Conservation (phyloP, 1,140 invertebrate genomes). For the Ericerus pela region DNA sequence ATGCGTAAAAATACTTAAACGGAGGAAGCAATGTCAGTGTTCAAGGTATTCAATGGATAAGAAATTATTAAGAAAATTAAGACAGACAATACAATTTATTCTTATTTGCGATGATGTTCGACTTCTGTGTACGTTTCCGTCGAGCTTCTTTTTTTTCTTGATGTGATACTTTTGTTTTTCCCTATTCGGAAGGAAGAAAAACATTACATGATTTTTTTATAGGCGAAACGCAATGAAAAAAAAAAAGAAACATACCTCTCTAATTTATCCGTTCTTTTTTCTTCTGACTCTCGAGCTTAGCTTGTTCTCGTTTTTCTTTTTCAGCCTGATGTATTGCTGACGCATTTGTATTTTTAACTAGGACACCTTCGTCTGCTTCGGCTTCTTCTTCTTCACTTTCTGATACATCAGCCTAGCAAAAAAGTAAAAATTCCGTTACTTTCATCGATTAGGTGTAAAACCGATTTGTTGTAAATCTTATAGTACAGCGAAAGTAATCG, state of each 20-base stretch:
- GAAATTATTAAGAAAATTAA: too few relatives aligned
- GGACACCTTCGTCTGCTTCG: constrained; percentile 35
- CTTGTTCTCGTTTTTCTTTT: constrained; percentile 57
- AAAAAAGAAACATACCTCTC: constrained; percentile 45
- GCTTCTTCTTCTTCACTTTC: constrained; percentile 34
- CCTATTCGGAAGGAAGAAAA: constrained; percentile 35
- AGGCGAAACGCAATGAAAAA: neutral
- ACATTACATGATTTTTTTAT: neutral
- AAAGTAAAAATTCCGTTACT: too few relatives aligned
- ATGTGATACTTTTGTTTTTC: constrained; percentile 70
- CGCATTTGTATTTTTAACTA: constrained; percentile 64
- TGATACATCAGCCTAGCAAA: neutral
- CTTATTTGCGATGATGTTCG: constrained; percentile 61
- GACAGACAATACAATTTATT: constrained; percentile 20
- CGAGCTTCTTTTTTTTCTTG: constrained; percentile 63
- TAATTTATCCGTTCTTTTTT: constrained; percentile 82
- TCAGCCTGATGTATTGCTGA: constrained; percentile 53
- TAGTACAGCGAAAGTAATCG: too few relatives aligned
- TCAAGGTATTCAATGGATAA: too few relatives aligned
- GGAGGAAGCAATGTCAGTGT: too few relatives aligned
- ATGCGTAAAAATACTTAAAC: too few relatives aligned
- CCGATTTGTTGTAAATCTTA: too few relatives aligned
- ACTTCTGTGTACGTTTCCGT: constrained; percentile 61
- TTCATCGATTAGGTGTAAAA: too few relatives aligned
- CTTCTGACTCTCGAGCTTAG: constrained; percentile 55